Evolutionary conservation across 2,113 vertebrate genomes (phyloP), one percentile per base, ranked within the genome.

Genomic region (Carollia perspicillata): DNA sequence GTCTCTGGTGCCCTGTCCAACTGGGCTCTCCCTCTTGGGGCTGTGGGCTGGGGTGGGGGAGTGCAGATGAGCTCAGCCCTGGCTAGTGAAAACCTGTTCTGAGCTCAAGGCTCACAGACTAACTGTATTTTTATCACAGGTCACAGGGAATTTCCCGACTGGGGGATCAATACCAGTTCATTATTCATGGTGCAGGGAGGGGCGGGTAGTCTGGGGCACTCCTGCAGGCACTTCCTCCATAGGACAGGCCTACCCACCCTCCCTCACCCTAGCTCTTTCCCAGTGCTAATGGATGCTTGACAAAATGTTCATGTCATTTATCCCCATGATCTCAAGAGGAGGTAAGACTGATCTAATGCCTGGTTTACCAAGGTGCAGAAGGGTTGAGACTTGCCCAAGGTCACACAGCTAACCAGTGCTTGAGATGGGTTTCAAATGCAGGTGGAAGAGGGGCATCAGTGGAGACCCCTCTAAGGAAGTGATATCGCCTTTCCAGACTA

Each of bases 91-190:
- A 97, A 74, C 86, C 78, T 69, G 42, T 85, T 53, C 94, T 60
- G 37, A 81, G 40, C 78, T 84, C 18, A 18, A 75, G 55, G 35
- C 85, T 94, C 1, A 0, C 51, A 75, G 53, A 79, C 89, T 81
- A 47, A 16, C 53, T 93, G 8, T 96, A 96, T 96, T 97, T 97
- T 97, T 97, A 97, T 93, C 92, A 78, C 66, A 89, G 71, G 58
- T 93, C 86, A 92, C 71, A 95, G 47, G 95, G 93, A 97, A 97
- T 97, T 97, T 97, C 85, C 95, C 16, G 28, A 81, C 51, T 51
- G 85, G 51, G 42, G 18, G 78, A 96, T 97, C 96, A 93, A 97
- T 96, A 97, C 72, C 40, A 83, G 44, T 96, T 93, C 89, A 97
- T 97, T 96, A 97, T 97, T 97, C 83, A 96, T 94, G 72, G 69